Evolutionary conservation across 2,113 vertebrate species (phyloP), one percentile per base, ranked within the genome.

Genomic region (Gyps fulvus): DNA sequence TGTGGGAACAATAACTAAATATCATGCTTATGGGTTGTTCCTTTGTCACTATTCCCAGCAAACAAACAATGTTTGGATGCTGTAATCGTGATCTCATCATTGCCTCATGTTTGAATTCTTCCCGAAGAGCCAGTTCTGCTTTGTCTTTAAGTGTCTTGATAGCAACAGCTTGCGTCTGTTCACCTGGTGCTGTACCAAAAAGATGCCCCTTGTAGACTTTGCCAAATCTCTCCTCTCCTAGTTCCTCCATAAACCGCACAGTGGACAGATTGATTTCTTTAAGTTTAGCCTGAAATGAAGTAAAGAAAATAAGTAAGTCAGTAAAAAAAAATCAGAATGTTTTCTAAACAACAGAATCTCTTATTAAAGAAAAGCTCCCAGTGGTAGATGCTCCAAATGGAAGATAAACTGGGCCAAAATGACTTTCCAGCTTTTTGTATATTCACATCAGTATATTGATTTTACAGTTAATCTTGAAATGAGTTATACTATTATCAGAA

Each of bases 81-180:
- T 99, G 99, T 13, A 99, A 96, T 80, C 99, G 98, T 2, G 98
- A 98, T 40, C 99, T 98, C 84, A 99, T 97, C 98, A 98, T 97
- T 90, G 99, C 99, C 91, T 99, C 99, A 2, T 99, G 99, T 65
- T 99, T 98, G 95, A 99, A 99, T 86, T 99, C 99, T 95, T 99
- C 99, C 16, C 98, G 98, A 27, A 99, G 98, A 2, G 98, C 59
- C 31, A 98, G 95, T 63, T 99, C 99, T 4, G 98, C 99, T 89
- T 99, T 99, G 98, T 99, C 99, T 96, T 99, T 99, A 21, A 99
- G 98, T 0, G 99, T 99, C 95, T 99, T 99, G 91, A 99, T 99
- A 86, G 99, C 99, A 87, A 99, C 98, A 0, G 99, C 98, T 96
- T 99, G 99, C 25, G 98, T 98, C 93, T 99, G 99, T 97, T 99